Percentiles rank a stretch among this genome's conserved stretches.
These are phyloP conservation scores for Salticus scenicus DNA, from an alignment of 2,888 invertebrate genomes.

Conservation along the genomic window DNA sequence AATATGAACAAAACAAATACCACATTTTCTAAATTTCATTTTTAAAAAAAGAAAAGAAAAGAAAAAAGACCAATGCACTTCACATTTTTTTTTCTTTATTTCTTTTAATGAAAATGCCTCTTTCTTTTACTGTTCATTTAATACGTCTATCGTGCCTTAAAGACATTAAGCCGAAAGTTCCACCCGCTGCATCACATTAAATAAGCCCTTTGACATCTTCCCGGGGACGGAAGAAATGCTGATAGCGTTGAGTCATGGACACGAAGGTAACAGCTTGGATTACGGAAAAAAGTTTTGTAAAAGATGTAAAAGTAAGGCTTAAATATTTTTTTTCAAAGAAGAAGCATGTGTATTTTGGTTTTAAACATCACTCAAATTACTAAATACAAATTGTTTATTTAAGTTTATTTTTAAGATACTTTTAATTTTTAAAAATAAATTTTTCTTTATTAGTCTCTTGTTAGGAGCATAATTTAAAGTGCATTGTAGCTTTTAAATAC, in stretches of 20 bases:
- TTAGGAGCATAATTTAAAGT: too few relatives aligned
- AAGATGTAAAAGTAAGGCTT: neutral
- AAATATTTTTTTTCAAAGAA: neutral
- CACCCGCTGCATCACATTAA: conserved; percentile 6
- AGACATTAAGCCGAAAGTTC: conserved; percentile 6
- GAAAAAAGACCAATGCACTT: too few relatives aligned
- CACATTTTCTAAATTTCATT: too few relatives aligned
- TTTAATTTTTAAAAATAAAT: too few relatives aligned
- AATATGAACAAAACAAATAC: too few relatives aligned
- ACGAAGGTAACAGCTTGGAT: conserved; percentile 15
- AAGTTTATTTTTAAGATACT: too few relatives aligned
- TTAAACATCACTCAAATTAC: neutral
- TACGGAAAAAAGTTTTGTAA: neutral
- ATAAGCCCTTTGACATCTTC: neutral
- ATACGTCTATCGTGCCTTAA: conserved; percentile 1
- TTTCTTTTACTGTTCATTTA: neutral
- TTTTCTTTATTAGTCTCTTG: too few relatives aligned
- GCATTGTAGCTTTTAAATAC: too few relatives aligned
- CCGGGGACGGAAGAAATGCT: neutral
- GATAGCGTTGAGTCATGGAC: conserved; percentile 15
- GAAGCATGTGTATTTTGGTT: neutral
- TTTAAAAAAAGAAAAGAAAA: too few relatives aligned
- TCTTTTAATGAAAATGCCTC: neutral
- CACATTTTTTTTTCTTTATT: neutral
- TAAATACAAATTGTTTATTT: neutral